These are phyloP conservation scores for Melanogrammus aeglefinus DNA, from an alignment of 2,797 vertebrate genomes.

Conservation along the genomic window DNA sequence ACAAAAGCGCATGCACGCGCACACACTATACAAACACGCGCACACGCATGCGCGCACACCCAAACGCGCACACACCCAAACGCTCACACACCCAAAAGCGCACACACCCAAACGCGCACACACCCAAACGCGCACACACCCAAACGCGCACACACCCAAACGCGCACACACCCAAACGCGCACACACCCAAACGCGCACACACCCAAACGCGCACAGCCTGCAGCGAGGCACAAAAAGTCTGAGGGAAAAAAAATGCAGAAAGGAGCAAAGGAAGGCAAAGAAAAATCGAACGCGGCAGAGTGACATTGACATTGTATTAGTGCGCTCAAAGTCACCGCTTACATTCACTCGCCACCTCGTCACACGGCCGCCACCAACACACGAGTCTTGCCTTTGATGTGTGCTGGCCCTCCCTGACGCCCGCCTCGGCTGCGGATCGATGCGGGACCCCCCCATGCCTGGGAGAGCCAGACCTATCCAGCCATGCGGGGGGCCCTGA, in stretches of 20 bases:
- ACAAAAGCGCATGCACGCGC: background rate
- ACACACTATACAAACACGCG: background rate
- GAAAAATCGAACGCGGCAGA: background rate
- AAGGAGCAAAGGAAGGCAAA: background rate
- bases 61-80: background rate
- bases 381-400: too few relatives aligned
- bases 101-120: too few relatives aligned
- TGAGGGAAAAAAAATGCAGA: background rate
- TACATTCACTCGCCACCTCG: background rate
- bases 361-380: background rate
- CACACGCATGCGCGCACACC: background rate
- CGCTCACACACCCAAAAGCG: too few relatives aligned
- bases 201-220: background rate
- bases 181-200: too few relatives aligned
- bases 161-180: too few relatives aligned
- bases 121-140: too few relatives aligned
- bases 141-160: too few relatives aligned
- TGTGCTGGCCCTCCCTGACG: background rate
- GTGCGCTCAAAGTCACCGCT: constrained; percentile 1
- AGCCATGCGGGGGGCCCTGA: constrained; percentile 28
- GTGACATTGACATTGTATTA: constrained; percentile 2
- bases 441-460: constrained; percentile 31
- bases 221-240: background rate
- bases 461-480: constrained; percentile 36
- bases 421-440: constrained; percentile 43